Percentiles rank a stretch among this genome's conserved stretches.
Conservation (phyloP, 2,797 vertebrate genomes). For the Anabacerthia variegaticeps region DNA sequence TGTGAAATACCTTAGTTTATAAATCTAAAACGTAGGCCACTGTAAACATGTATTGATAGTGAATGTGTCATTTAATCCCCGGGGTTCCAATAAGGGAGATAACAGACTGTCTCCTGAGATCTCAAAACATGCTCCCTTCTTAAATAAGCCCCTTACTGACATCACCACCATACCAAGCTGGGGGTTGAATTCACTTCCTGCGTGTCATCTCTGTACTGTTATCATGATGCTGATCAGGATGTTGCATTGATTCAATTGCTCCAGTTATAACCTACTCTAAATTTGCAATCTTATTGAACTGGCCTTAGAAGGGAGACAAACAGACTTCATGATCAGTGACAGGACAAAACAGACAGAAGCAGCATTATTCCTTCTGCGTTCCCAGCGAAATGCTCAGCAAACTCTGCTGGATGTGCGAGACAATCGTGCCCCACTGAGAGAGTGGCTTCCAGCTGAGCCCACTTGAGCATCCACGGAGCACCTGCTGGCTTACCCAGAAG, state of each 20-base stretch:
- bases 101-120: not conserved
- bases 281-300: not conserved
- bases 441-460: constrained; percentile 45
- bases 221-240: not conserved
- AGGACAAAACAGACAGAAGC: constrained; percentile 10
- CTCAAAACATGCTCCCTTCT: not conserved
- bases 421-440: not conserved
- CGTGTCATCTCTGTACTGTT: not conserved
- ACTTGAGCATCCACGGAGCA: constrained; percentile 7
- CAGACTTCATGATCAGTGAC: constrained; percentile 31
- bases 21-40: not conserved
- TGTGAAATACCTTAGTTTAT: not conserved
- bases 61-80: not conserved
- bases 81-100: not conserved
- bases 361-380: not conserved
- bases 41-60: not conserved
- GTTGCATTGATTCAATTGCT: constrained; percentile 2
- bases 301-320: not conserved
- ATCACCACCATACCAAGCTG: not conserved
- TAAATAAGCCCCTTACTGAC: not conserved
- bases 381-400: constrained; percentile 5
- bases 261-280: not conserved
- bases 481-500: constrained; percentile 8
- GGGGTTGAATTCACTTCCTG: not conserved
- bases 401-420: not conserved